Conservation (phyloP, 30 jellyfish, hydroid and myxozoan genomes). For the Chrysaora quinquecirrha region DNA sequence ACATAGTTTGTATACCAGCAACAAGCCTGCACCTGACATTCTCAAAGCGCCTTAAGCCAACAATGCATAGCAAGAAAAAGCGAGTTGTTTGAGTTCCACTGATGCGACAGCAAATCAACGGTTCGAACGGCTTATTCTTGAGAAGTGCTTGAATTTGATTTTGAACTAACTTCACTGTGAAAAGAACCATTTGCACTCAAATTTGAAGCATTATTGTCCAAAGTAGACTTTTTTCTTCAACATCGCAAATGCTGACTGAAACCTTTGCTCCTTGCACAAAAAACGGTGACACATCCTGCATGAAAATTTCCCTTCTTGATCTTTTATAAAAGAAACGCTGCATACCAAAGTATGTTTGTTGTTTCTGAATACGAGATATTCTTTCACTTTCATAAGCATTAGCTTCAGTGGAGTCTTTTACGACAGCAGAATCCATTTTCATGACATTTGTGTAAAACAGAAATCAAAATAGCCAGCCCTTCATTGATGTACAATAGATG, state of each 20-base stretch:
- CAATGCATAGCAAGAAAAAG: background rate
- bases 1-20: background rate
- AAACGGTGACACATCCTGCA: background rate
- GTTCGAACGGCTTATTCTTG: background rate
- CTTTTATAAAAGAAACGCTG: background rate
- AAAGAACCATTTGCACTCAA: too few relatives aligned
- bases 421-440: too few relatives aligned
- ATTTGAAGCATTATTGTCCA: too few relatives aligned
- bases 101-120: background rate
- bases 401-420: too few relatives aligned
- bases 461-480: background rate
- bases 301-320: too few relatives aligned
- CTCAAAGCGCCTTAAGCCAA: too few relatives aligned
- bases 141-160: background rate
- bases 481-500: background rate
- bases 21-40: conserved; percentile 3
- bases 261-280: background rate
- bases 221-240: too few relatives aligned
- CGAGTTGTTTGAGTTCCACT: background rate
- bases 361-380: too few relatives aligned
- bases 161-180: background rate
- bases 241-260: too few relatives aligned
- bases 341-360: background rate
- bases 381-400: too few relatives aligned
- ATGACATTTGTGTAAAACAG: background rate